Conservation (phyloP, 2,888 invertebrate species). For the Phania funesta region DNA sequence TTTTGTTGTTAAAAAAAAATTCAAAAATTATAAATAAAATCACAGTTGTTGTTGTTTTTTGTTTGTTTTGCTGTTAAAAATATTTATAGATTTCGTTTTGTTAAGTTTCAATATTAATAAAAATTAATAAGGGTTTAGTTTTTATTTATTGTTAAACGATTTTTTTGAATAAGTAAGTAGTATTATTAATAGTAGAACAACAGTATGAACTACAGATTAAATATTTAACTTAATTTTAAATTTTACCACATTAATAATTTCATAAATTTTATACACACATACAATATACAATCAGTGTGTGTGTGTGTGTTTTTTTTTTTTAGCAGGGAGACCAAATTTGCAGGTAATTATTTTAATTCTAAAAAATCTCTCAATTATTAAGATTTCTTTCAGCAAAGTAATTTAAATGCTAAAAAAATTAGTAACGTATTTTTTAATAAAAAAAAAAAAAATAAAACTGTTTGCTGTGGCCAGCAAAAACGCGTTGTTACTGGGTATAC, state of each 20-base stretch:
- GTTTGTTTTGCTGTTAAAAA: slow-evolving; percentile 56
- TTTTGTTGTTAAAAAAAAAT: slow-evolving; percentile 44
- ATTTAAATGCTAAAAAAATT: no score
- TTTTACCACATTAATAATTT: slow-evolving; percentile 21
- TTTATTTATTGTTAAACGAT: slow-evolving; percentile 63
- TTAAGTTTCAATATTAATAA: slow-evolving; percentile 60
- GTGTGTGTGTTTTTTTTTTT: not conserved
- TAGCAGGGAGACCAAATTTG: not conserved
- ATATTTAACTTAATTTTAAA: slow-evolving; percentile 15
- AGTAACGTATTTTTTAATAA: no score
- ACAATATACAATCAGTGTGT: no score
- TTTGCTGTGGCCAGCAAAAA: no score
- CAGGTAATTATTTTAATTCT: not conserved
- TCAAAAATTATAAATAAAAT: slow-evolving; percentile 63
- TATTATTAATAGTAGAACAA: slow-evolving; percentile 41
- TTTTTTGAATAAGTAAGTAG: slow-evolving; percentile 26
- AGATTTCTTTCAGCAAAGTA: no score
- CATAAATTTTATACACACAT: not conserved
- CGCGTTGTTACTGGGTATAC: no score
- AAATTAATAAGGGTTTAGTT: slow-evolving; percentile 49
- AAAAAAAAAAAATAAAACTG: no score
- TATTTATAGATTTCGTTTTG: slow-evolving; percentile 35
- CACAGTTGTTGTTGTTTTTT: slow-evolving; percentile 58
- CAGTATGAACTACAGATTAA: slow-evolving; percentile 11
- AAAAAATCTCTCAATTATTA: no score